Evolutionary conservation across 2,797 vertebrate species (phyloP), one percentile per base, ranked within the genome.

Genomic region (Jordanella pulchra): DNA sequence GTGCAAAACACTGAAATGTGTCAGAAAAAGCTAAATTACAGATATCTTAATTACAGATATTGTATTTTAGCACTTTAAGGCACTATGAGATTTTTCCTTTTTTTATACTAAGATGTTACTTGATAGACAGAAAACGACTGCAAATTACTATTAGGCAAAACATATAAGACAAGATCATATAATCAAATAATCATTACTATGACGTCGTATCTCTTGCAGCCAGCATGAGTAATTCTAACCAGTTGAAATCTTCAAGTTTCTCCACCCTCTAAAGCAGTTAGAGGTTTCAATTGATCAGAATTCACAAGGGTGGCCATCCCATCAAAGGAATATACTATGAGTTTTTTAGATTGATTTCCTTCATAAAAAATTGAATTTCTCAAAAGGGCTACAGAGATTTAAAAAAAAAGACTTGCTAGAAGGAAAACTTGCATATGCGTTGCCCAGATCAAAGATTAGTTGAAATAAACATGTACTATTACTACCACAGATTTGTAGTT

Each of bases 211-310:
- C 14, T 27, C 6, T 4, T 4, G 35, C 54, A 60, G 47, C 30
- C 50, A 39, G 48, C 50, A n/a, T 42, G n/a, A n/a, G n/a, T n/a
- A n/a, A n/a, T 48, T 21, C 32, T 63, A 18, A 66, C 64, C 71
- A 51, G 9, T 11, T 14, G 51, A 53, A 58, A 65, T 60, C 53
- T 42, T 7, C n/a, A 56, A 32, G 21, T 65, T 50, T 67, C 10
- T n/a, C 5, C 44, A 10, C 55, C 69, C n/a, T 53, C 45, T 15
- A 47, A n/a, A 47, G 13, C 5, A 25, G 27, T 42, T 47, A 32
- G 42, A 39, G 14, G 5, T 50, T 15, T 60, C 4, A 25, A 23
- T 55, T 32, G 17, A 30, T 60, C 48, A 17, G 7, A 76, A 0
- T 71, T 61, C 10, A 70, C 55, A 17, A 28, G 30, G 42, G 4